Evolutionary conservation across 2,888 invertebrate species (phyloP).

Genomic region (Sisyra terminalis): DNA sequence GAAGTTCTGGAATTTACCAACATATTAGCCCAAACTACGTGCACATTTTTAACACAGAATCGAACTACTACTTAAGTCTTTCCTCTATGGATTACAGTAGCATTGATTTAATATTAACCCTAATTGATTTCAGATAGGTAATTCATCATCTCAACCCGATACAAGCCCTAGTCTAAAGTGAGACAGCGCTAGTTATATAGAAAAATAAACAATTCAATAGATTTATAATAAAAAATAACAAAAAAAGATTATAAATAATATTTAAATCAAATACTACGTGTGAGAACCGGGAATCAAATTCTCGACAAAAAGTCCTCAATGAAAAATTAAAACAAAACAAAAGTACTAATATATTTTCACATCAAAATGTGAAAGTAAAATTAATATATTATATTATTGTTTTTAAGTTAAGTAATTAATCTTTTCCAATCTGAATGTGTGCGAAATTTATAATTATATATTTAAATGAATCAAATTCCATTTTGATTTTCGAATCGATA

Average conservation of each 20-base stretch:
- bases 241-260: slow-evolving; percentile 6
- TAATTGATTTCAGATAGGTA: slow-evolving; percentile 8
- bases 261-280: slow-evolving; percentile 3
- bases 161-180: slow-evolving; percentile 10
- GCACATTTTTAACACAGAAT: too few species aligned
- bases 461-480: neutral
- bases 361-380: neutral
- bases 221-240: slow-evolving; percentile 4
- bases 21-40: too few species aligned
- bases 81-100: too few species aligned
- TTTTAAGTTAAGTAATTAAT: too few species aligned
- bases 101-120: too few species aligned
- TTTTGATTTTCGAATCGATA: too few species aligned
- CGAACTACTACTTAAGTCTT: too few species aligned
- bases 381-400: too few species aligned
- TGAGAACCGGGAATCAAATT: neutral
- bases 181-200: slow-evolving; percentile 9
- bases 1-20: too few species aligned
- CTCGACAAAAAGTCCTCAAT: neutral
- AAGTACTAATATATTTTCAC: neutral
- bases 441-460: neutral
- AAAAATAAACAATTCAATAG: slow-evolving; percentile 9
- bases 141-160: slow-evolving; percentile 8
- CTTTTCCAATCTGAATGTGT: too few species aligned
- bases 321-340: neutral